These are phyloP conservation scores for Epinotia brunnichana DNA, from an alignment of 2,888 invertebrate species.

Conservation along the genomic window DNA sequence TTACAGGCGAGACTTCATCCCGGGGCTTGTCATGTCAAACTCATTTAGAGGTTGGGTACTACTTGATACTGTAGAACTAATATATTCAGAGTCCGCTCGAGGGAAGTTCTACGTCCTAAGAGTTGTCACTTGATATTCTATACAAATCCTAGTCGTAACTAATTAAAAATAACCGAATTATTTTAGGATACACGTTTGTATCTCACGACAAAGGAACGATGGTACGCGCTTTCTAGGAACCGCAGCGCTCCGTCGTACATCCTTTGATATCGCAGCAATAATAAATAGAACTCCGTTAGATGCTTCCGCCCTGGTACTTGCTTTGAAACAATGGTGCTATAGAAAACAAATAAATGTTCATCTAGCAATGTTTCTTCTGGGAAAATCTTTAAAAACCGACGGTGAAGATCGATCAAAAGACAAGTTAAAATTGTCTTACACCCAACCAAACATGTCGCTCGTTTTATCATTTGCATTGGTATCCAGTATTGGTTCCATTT, in stretches of 20 bases:
- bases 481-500: no score
- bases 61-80: neutral
- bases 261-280: constrained; percentile 65
- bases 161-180: constrained; percentile 44
- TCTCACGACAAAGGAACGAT: constrained; percentile 53
- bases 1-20: neutral
- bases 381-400: constrained; percentile 33
- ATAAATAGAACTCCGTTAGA: constrained; percentile 58
- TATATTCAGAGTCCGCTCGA: constrained; percentile 9
- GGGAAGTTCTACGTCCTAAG: neutral
- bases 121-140: constrained; percentile 21
- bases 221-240: constrained; percentile 53
- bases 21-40: neutral
- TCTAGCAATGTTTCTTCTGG: constrained; percentile 42
- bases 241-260: constrained; percentile 46
- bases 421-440: constrained; percentile 12
- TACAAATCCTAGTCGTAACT: constrained; percentile 24
- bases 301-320: constrained; percentile 51
- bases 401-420: constrained; percentile 33
- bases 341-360: constrained; percentile 45
- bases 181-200: constrained; percentile 40
- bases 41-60: neutral
- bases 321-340: constrained; percentile 44
- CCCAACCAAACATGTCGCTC: neutral
- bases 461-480: no score